These are phyloP conservation scores for Eubasilissa regina DNA, from an alignment of 1,140 invertebrate species.

Conservation along the genomic window DNA sequence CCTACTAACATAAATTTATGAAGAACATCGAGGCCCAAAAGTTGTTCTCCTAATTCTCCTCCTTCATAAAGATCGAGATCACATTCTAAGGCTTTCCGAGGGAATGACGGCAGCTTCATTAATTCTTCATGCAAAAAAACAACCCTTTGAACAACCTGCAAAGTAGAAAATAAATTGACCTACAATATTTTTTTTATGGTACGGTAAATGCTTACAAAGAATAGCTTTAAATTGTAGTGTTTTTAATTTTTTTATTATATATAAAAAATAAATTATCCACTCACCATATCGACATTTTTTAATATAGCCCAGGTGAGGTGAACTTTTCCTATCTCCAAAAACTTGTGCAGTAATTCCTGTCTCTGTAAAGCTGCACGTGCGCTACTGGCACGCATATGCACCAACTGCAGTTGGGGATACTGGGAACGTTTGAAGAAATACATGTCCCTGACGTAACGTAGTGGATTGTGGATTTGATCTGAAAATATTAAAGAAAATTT, in stretches of 20 bases:
- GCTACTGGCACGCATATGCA: constrained; percentile 93
- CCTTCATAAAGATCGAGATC: constrained; percentile 95
- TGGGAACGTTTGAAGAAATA: constrained; percentile 99
- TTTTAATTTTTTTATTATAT: too few species aligned
- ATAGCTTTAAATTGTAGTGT: too few species aligned
- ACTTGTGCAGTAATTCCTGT: constrained; percentile 94
- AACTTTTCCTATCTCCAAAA: constrained; percentile 97
- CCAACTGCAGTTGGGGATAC: constrained; percentile 96
- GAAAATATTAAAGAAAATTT: constrained; percentile 24
- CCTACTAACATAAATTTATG: constrained; percentile 91
- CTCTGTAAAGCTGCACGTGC: constrained; percentile 94
- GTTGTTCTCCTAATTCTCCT: constrained; percentile 92
- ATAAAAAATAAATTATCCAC: not conserved
- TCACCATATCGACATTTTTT: constrained; percentile 91
- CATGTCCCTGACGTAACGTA: constrained; percentile 95
- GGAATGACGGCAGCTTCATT: constrained; percentile 98
- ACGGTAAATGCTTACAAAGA: not conserved
- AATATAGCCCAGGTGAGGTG: constrained; percentile 91
- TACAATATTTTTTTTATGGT: not conserved
- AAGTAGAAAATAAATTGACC: constrained; percentile 35
- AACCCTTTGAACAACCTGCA: constrained; percentile 91
- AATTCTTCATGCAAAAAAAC: constrained; percentile 99
- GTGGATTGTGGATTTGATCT: constrained; percentile 96
- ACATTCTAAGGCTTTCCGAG: constrained; percentile 96
- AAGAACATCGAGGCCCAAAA: constrained; percentile 94